Base-by-base conservation (phyloP, 1,140 invertebrate species). In the Drosophila persimilis region DNA sequence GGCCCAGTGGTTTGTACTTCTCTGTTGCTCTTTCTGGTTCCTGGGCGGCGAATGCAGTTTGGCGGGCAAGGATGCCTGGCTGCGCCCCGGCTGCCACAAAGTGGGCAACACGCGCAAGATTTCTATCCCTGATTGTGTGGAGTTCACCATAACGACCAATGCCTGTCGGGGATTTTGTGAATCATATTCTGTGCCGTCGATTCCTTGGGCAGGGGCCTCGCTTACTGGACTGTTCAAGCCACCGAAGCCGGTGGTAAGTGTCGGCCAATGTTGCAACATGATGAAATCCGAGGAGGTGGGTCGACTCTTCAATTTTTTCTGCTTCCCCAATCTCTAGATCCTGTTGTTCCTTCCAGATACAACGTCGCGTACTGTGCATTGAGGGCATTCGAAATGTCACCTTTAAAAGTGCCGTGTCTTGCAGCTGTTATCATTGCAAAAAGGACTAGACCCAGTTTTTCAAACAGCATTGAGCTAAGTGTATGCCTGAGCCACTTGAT, bases 241-340 rank as follows among this genome's bases (percentile, higher is more conserved):
- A 29, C 73, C 77, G 6, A 91, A 91, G 80, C 93, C 95, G 1
- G 95, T 97, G 52, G 97, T 96, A 0, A 97, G 96, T 1, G 93
- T 97, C n/a, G 96, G 96, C 1, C 95, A 97, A 81, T 97, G 97
- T 88, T 98, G 97, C 91, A 97, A 96, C 91, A 97, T 97, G 59
- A 96, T 97, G 94, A 96, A 97, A 69, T 95, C 96, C 0, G 95
- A 96, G 92, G 94, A 96, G 84, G 95, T 96, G 91, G 94, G 93
- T 72, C 3, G 13, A 4, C 0, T 7, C n/a, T 6, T 29, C n/a
- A 11, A 22, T 53, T 8, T 15, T 17, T 3, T 17, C 24, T 39
- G 7, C 26, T 53, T 65, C 3, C 51, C 48, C 7, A 31, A 17
- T 20, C 31, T 20, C 11, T 11, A 4, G 51, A 17, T 22, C 4